Evolutionary conservation across 2,797 vertebrate species (phyloP).

Genomic region (Chelidonichthys spinosus): DNA sequence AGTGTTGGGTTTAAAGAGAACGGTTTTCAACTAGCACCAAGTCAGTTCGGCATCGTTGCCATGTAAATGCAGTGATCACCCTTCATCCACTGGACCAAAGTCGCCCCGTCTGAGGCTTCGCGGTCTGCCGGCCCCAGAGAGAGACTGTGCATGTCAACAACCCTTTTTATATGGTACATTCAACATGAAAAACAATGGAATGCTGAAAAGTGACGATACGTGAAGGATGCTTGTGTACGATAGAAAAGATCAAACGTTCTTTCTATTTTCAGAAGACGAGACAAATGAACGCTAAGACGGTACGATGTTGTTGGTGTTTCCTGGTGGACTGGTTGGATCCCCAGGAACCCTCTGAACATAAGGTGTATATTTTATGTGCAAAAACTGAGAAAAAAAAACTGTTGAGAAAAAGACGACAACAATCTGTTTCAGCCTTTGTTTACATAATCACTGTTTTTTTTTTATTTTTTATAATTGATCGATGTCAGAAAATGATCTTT

Average conservation of each 20-base stretch:
- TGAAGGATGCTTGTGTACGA: slow-evolving; percentile 68
- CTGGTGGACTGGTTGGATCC: slow-evolving; percentile 22
- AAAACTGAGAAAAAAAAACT: slow-evolving; percentile 10
- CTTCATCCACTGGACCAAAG: slow-evolving; percentile 20
- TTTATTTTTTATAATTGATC: slow-evolving; percentile 37
- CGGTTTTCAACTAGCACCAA: background rate
- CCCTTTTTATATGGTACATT: slow-evolving; percentile 53
- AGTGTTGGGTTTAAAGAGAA: background rate
- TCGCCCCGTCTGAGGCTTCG: slow-evolving; percentile 39
- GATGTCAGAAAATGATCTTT: slow-evolving; percentile 22
- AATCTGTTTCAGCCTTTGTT: slow-evolving; percentile 50
- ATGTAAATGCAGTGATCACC: slow-evolving; percentile 1
- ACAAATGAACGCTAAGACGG: slow-evolving; percentile 38
- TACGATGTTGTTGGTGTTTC: slow-evolving; percentile 28
- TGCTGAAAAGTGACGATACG: slow-evolving; percentile 32
- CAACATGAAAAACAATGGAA: slow-evolving; percentile 30
- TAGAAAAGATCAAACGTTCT: slow-evolving; percentile 36
- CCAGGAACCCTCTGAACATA: slow-evolving; percentile 38
- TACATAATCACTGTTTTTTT: slow-evolving; percentile 35
- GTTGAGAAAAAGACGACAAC: slow-evolving; percentile 2
- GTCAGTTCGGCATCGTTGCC: background rate
- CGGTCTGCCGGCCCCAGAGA: slow-evolving; percentile 31
- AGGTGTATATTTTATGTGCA: slow-evolving; percentile 68
- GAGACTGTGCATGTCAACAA: slow-evolving; percentile 72
- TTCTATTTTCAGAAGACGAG: slow-evolving; percentile 65